phyloP scores from a whole-genome alignment of 2,888 invertebrate species.

The Melipona beecheii region DNA sequence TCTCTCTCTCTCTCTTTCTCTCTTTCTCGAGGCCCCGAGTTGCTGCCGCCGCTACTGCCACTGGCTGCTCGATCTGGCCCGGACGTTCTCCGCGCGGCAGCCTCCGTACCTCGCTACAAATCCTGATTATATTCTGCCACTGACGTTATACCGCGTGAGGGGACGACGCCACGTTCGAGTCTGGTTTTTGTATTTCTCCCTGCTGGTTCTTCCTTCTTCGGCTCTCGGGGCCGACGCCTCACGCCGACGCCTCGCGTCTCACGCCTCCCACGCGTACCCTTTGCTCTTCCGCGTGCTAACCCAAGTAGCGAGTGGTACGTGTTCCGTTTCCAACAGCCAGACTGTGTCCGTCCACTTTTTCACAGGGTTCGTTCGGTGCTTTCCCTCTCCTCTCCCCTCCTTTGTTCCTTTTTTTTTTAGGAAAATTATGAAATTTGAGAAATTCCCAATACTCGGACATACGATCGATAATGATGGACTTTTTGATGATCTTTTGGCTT shows the following conservation, averaged over 20 bases:
- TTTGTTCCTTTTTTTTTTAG: too few relatives aligned
- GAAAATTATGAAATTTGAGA: too few relatives aligned
- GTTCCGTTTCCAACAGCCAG: conserved; percentile 7
- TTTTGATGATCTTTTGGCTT: too few relatives aligned
- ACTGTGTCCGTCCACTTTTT: conserved; percentile 35
- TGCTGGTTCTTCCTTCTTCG: conserved; percentile 45
- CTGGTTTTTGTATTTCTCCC: conserved; percentile 83
- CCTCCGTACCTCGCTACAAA: conserved; percentile 83
- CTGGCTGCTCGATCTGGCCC: conserved; percentile 39
- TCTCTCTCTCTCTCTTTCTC: neutral
- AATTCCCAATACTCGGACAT: too few relatives aligned
- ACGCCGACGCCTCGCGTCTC: conserved; percentile 15
- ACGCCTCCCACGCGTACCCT: conserved; percentile 22
- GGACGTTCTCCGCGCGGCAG: conserved; percentile 55
- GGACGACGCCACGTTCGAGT: conserved; percentile 80
- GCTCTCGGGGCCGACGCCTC: conserved; percentile 7
- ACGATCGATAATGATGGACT: too few relatives aligned
- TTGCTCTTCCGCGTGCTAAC: conserved; percentile 25
- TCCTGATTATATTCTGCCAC: conserved; percentile 85
- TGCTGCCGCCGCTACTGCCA: neutral
- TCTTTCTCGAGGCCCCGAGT: neutral
- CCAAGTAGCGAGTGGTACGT: neutral
- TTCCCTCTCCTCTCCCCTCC: too few relatives aligned
- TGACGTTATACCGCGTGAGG: conserved; percentile 83
- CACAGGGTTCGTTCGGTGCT: neutral